These are phyloP conservation scores for Lasioglossum baleicum DNA, from an alignment of 1,140 invertebrate genomes.

Conservation along the genomic window DNA sequence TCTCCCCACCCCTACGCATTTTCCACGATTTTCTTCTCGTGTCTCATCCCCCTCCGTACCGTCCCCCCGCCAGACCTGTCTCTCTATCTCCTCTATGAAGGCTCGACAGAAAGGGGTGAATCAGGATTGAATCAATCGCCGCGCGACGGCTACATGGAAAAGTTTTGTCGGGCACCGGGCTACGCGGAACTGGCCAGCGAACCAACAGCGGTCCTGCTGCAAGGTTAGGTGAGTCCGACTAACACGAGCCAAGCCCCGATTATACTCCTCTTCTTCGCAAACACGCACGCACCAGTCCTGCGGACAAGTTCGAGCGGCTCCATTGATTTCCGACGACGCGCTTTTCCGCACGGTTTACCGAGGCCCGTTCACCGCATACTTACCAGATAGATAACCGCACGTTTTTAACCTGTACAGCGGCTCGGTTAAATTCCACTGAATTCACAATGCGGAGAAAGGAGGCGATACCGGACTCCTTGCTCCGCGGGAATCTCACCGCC, in stretches of 20 bases:
- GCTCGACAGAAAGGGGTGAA: neutral
- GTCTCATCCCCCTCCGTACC: neutral
- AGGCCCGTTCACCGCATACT: too few species aligned
- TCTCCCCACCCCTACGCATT: neutral
- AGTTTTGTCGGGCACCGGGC: constrained; percentile 5
- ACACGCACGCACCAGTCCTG: neutral
- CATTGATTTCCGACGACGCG: constrained; percentile 34
- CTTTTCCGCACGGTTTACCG: constrained; percentile 5
- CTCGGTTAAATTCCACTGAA: too few species aligned
- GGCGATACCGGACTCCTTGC: too few species aligned
- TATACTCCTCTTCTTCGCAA: neutral
- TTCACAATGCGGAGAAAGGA: too few species aligned
- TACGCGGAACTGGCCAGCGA: constrained; percentile 5
- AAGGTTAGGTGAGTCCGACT: constrained; percentile 54
- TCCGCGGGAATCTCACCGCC: too few species aligned
- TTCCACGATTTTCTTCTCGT: too few species aligned
- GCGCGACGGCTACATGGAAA: constrained; percentile 28
- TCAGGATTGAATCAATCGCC: constrained; percentile 1
- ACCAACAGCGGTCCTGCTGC: constrained; percentile 24
- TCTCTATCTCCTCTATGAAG: neutral
- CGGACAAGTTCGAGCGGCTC: constrained; percentile 22
- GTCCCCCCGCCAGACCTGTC: neutral
- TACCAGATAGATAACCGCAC: too few species aligned
- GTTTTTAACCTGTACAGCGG: too few species aligned
- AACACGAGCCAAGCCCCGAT: constrained; percentile 4